Evolutionary conservation across 1,140 invertebrate species (phyloP).

Genomic region (Teleogryllus occipitalis): DNA sequence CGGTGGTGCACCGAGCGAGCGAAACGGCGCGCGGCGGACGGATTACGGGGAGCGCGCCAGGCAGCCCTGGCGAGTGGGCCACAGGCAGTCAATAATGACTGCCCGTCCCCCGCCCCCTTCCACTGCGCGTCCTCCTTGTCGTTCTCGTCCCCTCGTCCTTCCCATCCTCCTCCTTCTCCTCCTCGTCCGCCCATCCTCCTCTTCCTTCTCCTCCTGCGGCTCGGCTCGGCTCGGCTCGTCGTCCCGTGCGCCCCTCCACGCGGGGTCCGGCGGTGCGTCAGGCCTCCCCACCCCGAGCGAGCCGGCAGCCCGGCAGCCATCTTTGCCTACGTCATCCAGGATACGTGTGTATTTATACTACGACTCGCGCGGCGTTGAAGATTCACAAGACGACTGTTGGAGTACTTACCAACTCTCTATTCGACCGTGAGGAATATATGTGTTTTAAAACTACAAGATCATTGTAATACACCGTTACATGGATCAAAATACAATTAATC

Average conservation of each 20-base stretch:
- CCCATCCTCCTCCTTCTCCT: neutral
- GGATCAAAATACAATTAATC: too few species aligned
- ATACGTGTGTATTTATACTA: conserved; percentile 1
- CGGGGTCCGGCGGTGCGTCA: neutral
- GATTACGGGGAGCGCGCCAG: neutral
- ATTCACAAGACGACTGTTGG: neutral
- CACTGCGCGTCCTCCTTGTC: neutral
- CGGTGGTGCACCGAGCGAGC: neutral
- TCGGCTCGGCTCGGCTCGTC: too few species aligned
- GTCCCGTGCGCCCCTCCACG: neutral
- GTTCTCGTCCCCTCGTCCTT: neutral
- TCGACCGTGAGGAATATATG: too few species aligned
- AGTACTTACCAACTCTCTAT: too few species aligned
- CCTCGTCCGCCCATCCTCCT: neutral
- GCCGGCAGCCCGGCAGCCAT: neutral
- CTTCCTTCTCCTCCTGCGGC: neutral
- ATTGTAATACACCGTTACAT: too few species aligned
- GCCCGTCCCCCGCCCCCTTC: too few species aligned
- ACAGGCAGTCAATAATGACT: neutral
- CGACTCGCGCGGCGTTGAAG: neutral
- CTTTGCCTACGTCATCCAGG: neutral
- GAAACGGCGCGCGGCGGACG: neutral
- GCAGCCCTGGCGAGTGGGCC: neutral
- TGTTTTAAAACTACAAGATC: too few species aligned
- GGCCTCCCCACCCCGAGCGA: neutral